phyloP scores from a whole-genome alignment of 1,140 invertebrate genomes.

The Polypedilum vanderplanki region DNA sequence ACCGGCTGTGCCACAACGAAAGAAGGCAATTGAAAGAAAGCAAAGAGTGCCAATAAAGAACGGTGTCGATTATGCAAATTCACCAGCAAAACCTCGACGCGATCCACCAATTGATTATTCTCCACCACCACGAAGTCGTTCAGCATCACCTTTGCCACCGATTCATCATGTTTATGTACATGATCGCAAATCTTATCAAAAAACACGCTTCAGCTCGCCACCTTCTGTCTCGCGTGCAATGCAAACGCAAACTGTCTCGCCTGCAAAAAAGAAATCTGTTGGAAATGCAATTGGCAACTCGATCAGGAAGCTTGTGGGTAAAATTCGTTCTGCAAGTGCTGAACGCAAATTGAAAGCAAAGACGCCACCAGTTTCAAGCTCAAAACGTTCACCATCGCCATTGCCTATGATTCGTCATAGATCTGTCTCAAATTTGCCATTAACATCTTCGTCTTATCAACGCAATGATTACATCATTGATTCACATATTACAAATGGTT shows the following conservation, averaged over 20 bases:
- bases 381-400: slow-evolving; percentile 49
- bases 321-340: slow-evolving; percentile 64
- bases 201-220: slow-evolving; percentile 55
- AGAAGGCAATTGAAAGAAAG: slow-evolving; percentile 46
- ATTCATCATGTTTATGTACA: slow-evolving; percentile 40
- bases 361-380: slow-evolving; percentile 41
- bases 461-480: slow-evolving; percentile 21
- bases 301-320: slow-evolving; percentile 67
- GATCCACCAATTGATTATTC: slow-evolving; percentile 65
- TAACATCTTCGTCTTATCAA: slow-evolving; percentile 24
- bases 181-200: slow-evolving; percentile 55
- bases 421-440: slow-evolving; percentile 23
- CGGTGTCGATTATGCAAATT: slow-evolving; percentile 21
- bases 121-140: slow-evolving; percentile 50
- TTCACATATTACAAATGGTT: slow-evolving; percentile 2
- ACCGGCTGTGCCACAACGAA: slow-evolving; percentile 54
- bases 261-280: slow-evolving; percentile 40
- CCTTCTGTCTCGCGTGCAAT: slow-evolving; percentile 31
- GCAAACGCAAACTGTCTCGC: slow-evolving; percentile 35
- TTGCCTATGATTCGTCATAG: slow-evolving; percentile 21
- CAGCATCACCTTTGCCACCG: slow-evolving; percentile 46
- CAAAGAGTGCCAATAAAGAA: slow-evolving; percentile 35
- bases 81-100: slow-evolving; percentile 32
- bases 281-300: slow-evolving; percentile 59
- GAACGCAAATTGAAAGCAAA: slow-evolving; percentile 60